Evolutionary conservation across 30 jellyfish, hydroid and myxozoan species (phyloP).

Genomic region (Pelagia noctiluca): DNA sequence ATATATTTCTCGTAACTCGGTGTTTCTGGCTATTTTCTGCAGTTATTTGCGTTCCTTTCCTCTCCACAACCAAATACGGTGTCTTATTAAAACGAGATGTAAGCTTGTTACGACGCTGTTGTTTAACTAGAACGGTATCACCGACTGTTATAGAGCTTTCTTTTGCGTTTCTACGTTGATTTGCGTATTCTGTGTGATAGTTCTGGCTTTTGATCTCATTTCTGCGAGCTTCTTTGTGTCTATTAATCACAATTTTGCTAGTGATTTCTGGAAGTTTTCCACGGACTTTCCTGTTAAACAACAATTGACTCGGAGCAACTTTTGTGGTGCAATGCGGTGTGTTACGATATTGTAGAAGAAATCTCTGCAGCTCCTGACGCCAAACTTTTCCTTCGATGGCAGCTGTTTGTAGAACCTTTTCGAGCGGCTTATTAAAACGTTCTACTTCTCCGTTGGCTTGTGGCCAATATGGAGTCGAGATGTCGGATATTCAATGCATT

Average conservation of each 20-base stretch:
- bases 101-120: too few species aligned
- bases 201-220: not conserved
- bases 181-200: conserved; percentile 4
- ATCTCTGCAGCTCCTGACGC: conserved; percentile 22
- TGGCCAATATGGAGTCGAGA: not conserved
- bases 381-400: conserved; percentile 20
- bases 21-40: too few species aligned
- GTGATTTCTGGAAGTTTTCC: too few species aligned
- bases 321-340: conserved; percentile 18
- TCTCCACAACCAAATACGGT: not conserved
- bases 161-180: conserved; percentile 13
- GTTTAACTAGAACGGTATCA: conserved; percentile 8
- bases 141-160: conserved; percentile 3
- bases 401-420: not conserved
- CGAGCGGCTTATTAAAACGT: too few species aligned
- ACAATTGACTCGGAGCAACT: conserved; percentile 20
- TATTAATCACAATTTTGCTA: not conserved
- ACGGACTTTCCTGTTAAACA: conserved; percentile 7
- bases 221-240: conserved; percentile 17
- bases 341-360: conserved; percentile 13
- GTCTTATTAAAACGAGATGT: too few species aligned
- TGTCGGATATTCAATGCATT: conserved; percentile 9
- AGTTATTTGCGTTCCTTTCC: conserved; percentile 14
- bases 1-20: conserved; percentile 45
- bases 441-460: too few species aligned